These are phyloP conservation scores for Pseudomyrmex cubaensis DNA, from an alignment of 1,140 invertebrate genomes.

Conservation along the genomic window DNA sequence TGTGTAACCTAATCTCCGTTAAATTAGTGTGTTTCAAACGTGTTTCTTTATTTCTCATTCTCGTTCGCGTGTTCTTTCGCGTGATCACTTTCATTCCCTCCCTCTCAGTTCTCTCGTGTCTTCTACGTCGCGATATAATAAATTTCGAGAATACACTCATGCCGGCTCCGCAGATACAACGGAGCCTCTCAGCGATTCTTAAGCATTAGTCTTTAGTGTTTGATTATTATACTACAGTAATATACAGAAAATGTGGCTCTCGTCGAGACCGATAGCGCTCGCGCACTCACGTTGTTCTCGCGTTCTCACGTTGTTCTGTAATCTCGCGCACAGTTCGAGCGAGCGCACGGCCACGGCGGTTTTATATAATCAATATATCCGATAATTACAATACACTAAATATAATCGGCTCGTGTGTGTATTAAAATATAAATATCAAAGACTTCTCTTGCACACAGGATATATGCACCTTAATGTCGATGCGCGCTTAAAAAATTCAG, in stretches of 20 bases:
- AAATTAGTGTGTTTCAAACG: slow-evolving; percentile 31
- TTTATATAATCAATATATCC: slow-evolving; percentile 72
- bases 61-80: neutral
- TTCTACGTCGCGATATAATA: slow-evolving; percentile 51
- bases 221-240: slow-evolving; percentile 84
- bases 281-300: neutral
- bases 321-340: slow-evolving; percentile 19
- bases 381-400: slow-evolving; percentile 81
- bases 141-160: slow-evolving; percentile 70
- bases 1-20: slow-evolving; percentile 50
- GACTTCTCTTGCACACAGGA: slow-evolving; percentile 76
- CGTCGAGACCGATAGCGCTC: slow-evolving; percentile 33
- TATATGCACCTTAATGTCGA: slow-evolving; percentile 72
- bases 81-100: neutral
- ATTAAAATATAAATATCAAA: slow-evolving; percentile 84
- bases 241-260: slow-evolving; percentile 80
- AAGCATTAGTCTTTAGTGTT: slow-evolving; percentile 84
- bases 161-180: slow-evolving; percentile 76
- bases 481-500: slow-evolving; percentile 70
- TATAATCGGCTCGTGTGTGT: slow-evolving; percentile 82
- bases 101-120: slow-evolving; percentile 29
- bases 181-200: slow-evolving; percentile 80
- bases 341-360: slow-evolving; percentile 31
- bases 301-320: slow-evolving; percentile 3
- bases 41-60: slow-evolving; percentile 30